Base-by-base conservation (phyloP, 2,113 vertebrate genomes). In the Nannobrachium achirus region DNA sequence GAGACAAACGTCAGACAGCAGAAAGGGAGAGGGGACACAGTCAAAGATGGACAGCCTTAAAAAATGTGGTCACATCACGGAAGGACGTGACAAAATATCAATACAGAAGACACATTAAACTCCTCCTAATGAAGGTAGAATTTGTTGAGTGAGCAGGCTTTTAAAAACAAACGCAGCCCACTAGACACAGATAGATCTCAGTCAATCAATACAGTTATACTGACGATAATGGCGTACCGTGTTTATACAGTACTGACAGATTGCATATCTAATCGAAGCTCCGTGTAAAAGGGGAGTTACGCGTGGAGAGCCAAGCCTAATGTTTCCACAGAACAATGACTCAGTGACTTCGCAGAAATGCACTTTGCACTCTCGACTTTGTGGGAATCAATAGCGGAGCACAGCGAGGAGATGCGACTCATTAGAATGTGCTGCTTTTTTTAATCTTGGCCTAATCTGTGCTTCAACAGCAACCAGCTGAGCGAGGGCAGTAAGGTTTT, bases 401-500 rank as follows among this genome's bases (percentile, higher is more conserved):
- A 72, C 50, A 75, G 66, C 83, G 50, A 72, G 56, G 66, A 78
- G 74, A 78, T 69, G 40, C 40, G 66, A 76, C 59, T 81, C 69
- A 71, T 85, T 70, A 84, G 48, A 72, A 10, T 81, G 56, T 39
- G 20, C 61, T 33, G 42, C 53, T 84, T n/a, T n/a, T n/a, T n/a
- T 82, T 76, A 84, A 85, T 81, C 73, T 74, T 33, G 51, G 13
- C 66, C 63, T 58, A 80, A 86, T 73, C 68, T 82, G 81, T 25
- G 69, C n/a, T 8, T 4, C 7, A 56, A 58, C 38, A 48, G 72
- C 71, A 63, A 64, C 73, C 59, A 60, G 38, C 50, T 25, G 53
- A 15, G n/a, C n/a, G n/a, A n/a, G 19, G 63, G 52, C 18, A 13
- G 16, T 66, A 18, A n/a, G 60, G 53, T 25, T 9, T 14, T 40